Percentiles rank a stretch among this genome's conserved stretches.
Conservation (phyloP, 2,113 vertebrate species). For the Glaucomys volans region DNA sequence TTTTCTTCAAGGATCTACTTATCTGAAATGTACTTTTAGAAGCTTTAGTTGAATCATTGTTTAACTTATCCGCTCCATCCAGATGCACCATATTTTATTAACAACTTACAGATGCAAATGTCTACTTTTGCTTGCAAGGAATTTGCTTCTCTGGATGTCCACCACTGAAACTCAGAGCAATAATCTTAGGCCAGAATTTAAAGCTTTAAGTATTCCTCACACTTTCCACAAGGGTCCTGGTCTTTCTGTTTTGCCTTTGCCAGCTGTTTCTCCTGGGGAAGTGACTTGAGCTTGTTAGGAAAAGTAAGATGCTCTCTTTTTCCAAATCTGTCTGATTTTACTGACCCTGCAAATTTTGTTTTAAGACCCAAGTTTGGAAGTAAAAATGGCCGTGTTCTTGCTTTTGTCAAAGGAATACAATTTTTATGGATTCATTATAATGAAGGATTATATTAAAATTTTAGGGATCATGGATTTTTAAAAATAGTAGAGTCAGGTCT, state of each 20-base stretch:
- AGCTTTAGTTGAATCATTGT: constrained; percentile 4
- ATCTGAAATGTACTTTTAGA: neutral
- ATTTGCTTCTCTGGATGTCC: neutral
- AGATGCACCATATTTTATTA: constrained; percentile 35
- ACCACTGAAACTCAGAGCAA: neutral
- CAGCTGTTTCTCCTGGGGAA: neutral
- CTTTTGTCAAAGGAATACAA: constrained; percentile 32
- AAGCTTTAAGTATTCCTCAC: neutral
- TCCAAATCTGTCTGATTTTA: neutral
- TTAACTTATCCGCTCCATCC: neutral
- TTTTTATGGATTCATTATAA: constrained; percentile 25
- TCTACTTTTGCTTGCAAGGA: constrained; percentile 45
- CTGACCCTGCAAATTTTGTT: constrained; percentile 44
- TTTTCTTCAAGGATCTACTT: neutral
- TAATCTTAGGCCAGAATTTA: constrained; percentile 41
- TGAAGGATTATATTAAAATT: constrained; percentile 37
- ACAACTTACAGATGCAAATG: constrained; percentile 56
- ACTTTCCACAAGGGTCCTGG: neutral
- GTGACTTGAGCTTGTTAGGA: neutral
- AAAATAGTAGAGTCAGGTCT: neutral
- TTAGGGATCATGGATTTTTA: constrained; percentile 17
- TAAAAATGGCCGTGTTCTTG: neutral
- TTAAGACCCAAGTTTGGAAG: constrained; percentile 38
- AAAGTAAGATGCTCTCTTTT: constrained; percentile 25
- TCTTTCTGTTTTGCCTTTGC: neutral